Conservation (phyloP, 1,140 invertebrate genomes). For the Drosophila setifemur region DNA sequence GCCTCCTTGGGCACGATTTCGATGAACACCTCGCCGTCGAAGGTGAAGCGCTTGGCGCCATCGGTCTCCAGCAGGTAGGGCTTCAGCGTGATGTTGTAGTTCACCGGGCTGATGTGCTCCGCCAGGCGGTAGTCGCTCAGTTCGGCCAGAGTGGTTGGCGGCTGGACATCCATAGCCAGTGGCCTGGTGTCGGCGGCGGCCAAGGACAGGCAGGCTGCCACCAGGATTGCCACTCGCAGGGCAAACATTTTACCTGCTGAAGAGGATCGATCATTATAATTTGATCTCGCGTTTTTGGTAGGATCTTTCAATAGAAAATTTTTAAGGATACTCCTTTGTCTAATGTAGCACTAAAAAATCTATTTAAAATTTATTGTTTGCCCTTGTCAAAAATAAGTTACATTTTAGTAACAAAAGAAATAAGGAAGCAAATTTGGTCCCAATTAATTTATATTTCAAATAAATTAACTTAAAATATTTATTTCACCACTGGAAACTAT, state of each 20-base stretch:
- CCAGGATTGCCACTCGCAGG: slow-evolving; percentile 41
- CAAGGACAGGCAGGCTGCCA: slow-evolving; percentile 47
- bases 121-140: slow-evolving; percentile 56
- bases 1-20: slow-evolving; percentile 64
- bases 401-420: too few species aligned
- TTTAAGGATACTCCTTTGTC: too few species aligned
- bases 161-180: slow-evolving; percentile 16
- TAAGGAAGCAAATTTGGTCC: too few species aligned
- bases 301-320: too few species aligned
- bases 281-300: too few species aligned
- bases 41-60: slow-evolving; percentile 84
- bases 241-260: slow-evolving; percentile 37
- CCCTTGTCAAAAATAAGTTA: too few species aligned
- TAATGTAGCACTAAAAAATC: too few species aligned
- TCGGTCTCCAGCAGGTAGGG: slow-evolving; percentile 84
- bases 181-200: slow-evolving; percentile 20
- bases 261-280: neutral
- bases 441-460: too few species aligned
- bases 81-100: slow-evolving; percentile 86
- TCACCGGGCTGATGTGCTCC: slow-evolving; percentile 83
- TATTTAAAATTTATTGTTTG: too few species aligned
- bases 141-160: slow-evolving; percentile 20
- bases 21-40: slow-evolving; percentile 86
- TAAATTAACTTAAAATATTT: too few species aligned
- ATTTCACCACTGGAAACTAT: too few species aligned